Conservation (phyloP, 2,113 vertebrate genomes). For the Mesembrinibis cayennensis region DNA sequence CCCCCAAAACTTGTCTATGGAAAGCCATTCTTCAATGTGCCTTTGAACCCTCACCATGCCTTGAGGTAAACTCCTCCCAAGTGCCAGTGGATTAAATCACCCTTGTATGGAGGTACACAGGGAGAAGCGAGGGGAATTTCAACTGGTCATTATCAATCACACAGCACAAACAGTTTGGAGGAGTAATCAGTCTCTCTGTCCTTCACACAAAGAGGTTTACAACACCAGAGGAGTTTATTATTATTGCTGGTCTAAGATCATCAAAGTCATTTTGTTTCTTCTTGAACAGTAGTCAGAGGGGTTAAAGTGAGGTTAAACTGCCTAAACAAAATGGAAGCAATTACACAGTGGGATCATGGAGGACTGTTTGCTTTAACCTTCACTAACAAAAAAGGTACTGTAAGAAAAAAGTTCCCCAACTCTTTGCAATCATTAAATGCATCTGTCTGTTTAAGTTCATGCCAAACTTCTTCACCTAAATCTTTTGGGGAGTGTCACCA, state of each 20-base stretch:
- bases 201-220: constrained; percentile 66
- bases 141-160: constrained; percentile 75
- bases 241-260: constrained; percentile 68
- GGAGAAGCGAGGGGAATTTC: constrained; percentile 32
- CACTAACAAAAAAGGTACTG: constrained; percentile 25
- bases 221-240: constrained; percentile 73
- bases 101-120: constrained; percentile 15
- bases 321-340: constrained; percentile 80
- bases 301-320: constrained; percentile 78
- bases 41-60: constrained; percentile 63
- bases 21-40: constrained; percentile 58
- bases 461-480: constrained; percentile 1
- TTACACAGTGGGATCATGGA: constrained; percentile 67
- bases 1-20: neutral
- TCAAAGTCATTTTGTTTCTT: constrained; percentile 72
- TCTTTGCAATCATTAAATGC: neutral
- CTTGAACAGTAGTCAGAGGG: constrained; percentile 75
- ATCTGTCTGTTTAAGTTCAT: neutral
- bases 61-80: constrained; percentile 48
- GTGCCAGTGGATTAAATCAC: constrained; percentile 44
- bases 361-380: constrained; percentile 53
- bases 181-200: constrained; percentile 63
- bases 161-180: constrained; percentile 69
- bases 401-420: neutral
- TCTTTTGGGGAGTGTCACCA: neutral